These are phyloP conservation scores for Sebastes itinus DNA, from an alignment of 2,797 vertebrate genomes.

Conservation along the genomic window DNA sequence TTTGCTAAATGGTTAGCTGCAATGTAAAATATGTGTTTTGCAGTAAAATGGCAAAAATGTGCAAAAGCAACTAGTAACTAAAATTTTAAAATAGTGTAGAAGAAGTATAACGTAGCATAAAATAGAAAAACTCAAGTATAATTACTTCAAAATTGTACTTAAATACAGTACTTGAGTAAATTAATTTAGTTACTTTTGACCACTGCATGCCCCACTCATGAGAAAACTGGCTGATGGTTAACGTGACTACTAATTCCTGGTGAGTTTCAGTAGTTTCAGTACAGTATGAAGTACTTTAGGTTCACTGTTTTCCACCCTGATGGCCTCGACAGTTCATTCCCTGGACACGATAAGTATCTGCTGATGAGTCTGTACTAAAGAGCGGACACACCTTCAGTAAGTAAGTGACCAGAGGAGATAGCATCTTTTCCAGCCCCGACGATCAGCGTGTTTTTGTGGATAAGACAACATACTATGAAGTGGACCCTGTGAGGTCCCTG, in stretches of 20 bases:
- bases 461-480: background rate
- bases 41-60: background rate
- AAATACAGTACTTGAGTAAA: background rate
- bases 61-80: background rate
- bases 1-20: background rate
- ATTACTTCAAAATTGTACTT: background rate
- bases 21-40: background rate
- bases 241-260: background rate
- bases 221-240: background rate
- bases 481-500: slow-evolving; percentile 8
- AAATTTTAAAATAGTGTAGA: background rate
- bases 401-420: background rate
- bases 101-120: background rate
- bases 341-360: slow-evolving; percentile 59
- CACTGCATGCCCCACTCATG: background rate
- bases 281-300: slow-evolving; percentile 1
- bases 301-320: slow-evolving; percentile 26
- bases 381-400: background rate
- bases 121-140: background rate
- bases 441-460: slow-evolving; percentile 20
- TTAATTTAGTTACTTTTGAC: background rate
- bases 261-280: background rate
- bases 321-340: slow-evolving; percentile 29
- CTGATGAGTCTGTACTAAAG: slow-evolving; percentile 28
- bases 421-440: slow-evolving; percentile 21